phyloP scores from a whole-genome alignment of 2,888 invertebrate species.

The Perizoma flavofasciatum region DNA sequence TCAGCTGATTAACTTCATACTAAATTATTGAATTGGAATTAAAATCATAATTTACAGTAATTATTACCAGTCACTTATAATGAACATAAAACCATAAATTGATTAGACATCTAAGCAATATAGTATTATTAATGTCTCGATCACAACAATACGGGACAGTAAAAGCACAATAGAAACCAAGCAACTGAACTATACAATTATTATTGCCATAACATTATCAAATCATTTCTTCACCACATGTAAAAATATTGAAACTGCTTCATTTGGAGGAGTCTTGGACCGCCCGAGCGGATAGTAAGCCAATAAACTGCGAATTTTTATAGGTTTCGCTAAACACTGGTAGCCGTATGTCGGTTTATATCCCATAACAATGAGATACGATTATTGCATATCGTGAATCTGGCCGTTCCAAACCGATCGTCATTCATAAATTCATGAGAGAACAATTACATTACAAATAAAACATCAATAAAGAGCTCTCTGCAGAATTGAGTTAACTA shows the following conservation, averaged over 20 bases:
- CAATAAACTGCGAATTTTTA: slow-evolving; percentile 46
- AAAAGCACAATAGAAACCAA: slow-evolving; percentile 5
- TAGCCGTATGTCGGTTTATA: slow-evolving; percentile 59
- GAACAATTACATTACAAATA: slow-evolving; percentile 43
- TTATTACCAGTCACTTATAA: too few relatives aligned
- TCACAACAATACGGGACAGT: slow-evolving; percentile 2
- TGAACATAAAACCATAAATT: too few relatives aligned
- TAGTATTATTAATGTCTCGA: background rate
- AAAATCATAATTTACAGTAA: background rate
- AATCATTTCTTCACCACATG: slow-evolving; percentile 4
- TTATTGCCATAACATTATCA: slow-evolving; percentile 4
- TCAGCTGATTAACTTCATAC: too few relatives aligned
- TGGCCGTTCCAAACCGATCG: slow-evolving; percentile 49
- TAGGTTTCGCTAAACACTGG: slow-evolving; percentile 55
- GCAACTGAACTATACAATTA: slow-evolving; percentile 3
- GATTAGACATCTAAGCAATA: too few relatives aligned
- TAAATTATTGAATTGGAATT: background rate
- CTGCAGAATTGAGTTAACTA: too few relatives aligned
- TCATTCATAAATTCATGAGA: slow-evolving; percentile 45
- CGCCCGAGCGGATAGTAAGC: slow-evolving; percentile 19
- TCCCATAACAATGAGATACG: slow-evolving; percentile 67
- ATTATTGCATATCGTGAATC: slow-evolving; percentile 56
- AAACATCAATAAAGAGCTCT: slow-evolving; percentile 9
- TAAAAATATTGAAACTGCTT: slow-evolving; percentile 19
- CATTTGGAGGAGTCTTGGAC: slow-evolving; percentile 21